Base-by-base conservation (phyloP, 1,140 invertebrate genomes). In the Gonatopus flavifemur region DNA sequence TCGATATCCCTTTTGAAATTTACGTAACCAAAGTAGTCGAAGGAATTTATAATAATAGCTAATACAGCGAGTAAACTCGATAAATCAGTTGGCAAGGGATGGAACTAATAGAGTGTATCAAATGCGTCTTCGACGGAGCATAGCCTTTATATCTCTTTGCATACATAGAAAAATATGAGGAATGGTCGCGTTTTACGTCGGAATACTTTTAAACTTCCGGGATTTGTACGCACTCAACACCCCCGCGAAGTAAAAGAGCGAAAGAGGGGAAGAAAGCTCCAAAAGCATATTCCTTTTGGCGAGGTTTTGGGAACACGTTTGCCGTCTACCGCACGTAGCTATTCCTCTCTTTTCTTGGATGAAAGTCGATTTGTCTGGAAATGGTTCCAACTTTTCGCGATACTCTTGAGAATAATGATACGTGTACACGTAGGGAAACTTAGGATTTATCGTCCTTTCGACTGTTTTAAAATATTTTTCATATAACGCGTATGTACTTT, bases 41-140 rank as follows among this genome's bases (percentile, higher is more conserved):
- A n/a, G 35, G 35, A 9, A 15, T 10, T 12, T 37, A 18, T 10
- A 20, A 36, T 9, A 35, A 9, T 13, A 9, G n/a, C 19, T 61
- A 60, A 61, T 48, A 40, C 45, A 9, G 32, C 24, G 49, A 51
- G 40, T 44, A 55, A 42, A 38, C 52, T 57, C 61, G 50, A 74
- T 72, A 70, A 72, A 77, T 76, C 73, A 71, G 53, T 31, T 35
- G 41, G 37, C n/a, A n/a, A n/a, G 62, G 64, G 59, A 64, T 56
- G 59, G 47, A 59, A 57, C 70, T 75, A 77, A 77, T 75, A 77
- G 72, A 61, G 60, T 77, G 70, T 74, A 76, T 76, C 69, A 72
- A 76, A 68, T 67, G 68, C 54, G 63, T 30, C 48, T 35, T 58
- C 69, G 63, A 46, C 52, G 55, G 48, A 67, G 53, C 68, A 57